Evolutionary conservation across 2,888 invertebrate species (phyloP).

Genomic region (Drosophila macrospina): DNA sequence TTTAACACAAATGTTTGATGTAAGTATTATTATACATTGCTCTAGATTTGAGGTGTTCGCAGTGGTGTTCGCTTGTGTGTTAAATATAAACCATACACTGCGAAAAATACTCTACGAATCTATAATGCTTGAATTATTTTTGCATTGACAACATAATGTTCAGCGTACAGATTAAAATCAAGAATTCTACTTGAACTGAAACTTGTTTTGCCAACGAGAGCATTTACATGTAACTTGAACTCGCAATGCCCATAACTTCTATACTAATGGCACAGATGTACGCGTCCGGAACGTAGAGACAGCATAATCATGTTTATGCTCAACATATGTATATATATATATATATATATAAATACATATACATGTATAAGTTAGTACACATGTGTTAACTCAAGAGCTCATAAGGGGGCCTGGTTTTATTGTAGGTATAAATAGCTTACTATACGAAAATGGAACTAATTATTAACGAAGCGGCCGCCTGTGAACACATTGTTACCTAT

Average conservation of each 20-base stretch:
- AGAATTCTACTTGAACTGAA: background rate
- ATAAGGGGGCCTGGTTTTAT: conserved; percentile 16
- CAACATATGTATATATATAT: background rate
- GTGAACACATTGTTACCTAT: conserved; percentile 20
- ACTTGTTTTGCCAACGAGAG: background rate
- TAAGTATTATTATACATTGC: conserved; percentile 18
- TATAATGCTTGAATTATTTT: background rate
- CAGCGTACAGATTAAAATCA: background rate
- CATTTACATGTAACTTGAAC: background rate
- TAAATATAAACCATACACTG: conserved; percentile 29
- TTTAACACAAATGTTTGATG: conserved; percentile 6
- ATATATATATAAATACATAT: background rate
- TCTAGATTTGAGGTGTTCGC: conserved; percentile 26
- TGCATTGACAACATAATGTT: background rate
- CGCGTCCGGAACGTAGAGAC: background rate
- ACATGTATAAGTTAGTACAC: background rate
- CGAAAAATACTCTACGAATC: background rate
- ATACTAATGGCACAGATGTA: background rate
- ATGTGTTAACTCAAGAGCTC: background rate
- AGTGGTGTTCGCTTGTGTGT: background rate
- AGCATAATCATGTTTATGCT: conserved; percentile 8
- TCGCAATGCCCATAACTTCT: background rate
- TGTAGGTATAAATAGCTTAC: conserved; percentile 37
- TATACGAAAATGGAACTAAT: conserved; percentile 47
- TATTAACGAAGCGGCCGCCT: conserved; percentile 31